These are phyloP conservation scores for Leptinotarsa defecta DNA, from an alignment of 1,140 invertebrate species.

Conservation along the genomic window DNA sequence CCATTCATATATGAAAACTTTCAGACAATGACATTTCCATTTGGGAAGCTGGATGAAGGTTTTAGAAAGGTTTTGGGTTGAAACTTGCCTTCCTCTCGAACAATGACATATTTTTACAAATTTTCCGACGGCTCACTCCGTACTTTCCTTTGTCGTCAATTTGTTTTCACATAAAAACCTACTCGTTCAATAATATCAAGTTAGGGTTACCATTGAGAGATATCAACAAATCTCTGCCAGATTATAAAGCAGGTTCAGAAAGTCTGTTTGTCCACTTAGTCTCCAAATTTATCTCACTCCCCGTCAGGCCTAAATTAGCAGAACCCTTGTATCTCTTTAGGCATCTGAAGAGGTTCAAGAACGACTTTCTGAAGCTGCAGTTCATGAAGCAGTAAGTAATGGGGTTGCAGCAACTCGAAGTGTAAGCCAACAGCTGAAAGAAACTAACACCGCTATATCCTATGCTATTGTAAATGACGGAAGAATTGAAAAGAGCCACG, in stretches of 20 bases:
- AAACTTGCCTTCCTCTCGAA: too few species aligned
- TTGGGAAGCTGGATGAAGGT: too few species aligned
- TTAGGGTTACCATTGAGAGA: neutral
- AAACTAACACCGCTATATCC: slow-evolving; percentile 61
- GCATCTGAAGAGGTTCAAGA: slow-evolving; percentile 64
- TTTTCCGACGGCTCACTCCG: too few species aligned
- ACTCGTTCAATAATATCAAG: too few species aligned
- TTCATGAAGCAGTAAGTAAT: slow-evolving; percentile 82
- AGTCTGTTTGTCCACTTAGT: slow-evolving; percentile 44
- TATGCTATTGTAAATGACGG: slow-evolving; percentile 59
- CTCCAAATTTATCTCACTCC: slow-evolving; percentile 53
- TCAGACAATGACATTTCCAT: too few species aligned
- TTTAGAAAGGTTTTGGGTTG: too few species aligned
- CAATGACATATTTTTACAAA: too few species aligned
- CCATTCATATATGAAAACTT: too few species aligned
- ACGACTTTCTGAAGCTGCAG: slow-evolving; percentile 68
- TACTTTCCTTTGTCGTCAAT: too few species aligned
- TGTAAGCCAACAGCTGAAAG: slow-evolving; percentile 70
- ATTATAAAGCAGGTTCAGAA: slow-evolving; percentile 31
- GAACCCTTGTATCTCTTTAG: slow-evolving; percentile 38
- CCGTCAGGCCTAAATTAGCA: slow-evolving; percentile 15
- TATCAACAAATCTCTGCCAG: neutral
- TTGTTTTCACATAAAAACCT: too few species aligned
- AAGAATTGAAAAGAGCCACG: slow-evolving; percentile 63
- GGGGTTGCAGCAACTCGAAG: slow-evolving; percentile 74